These are phyloP conservation scores for Machimus atricapillus DNA, from an alignment of 2,888 invertebrate species.

Conservation along the genomic window DNA sequence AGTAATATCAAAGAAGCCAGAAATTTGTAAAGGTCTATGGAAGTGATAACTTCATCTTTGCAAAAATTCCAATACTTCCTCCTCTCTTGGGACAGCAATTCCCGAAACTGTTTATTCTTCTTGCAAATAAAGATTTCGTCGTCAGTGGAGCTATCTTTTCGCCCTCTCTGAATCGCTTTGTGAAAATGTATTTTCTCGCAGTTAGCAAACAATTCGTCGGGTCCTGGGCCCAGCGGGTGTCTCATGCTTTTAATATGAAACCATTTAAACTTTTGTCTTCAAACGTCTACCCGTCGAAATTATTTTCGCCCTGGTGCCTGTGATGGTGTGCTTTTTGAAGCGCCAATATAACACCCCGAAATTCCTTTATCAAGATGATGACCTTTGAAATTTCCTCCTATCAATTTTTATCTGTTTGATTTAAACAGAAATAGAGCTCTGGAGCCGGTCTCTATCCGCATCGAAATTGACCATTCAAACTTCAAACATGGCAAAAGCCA, in stretches of 20 bases:
- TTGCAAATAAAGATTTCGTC: neutral
- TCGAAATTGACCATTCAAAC: neutral
- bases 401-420: slow-evolving; percentile 7
- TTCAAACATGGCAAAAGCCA: slow-evolving; percentile 15
- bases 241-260: neutral
- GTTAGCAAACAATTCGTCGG: neutral
- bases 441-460: neutral
- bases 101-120: neutral
- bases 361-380: slow-evolving; percentile 1
- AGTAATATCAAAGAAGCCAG: neutral
- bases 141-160: neutral
- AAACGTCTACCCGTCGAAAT: neutral
- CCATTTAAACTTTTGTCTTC: neutral
- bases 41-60: neutral
- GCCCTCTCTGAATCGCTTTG: neutral
- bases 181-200: neutral
- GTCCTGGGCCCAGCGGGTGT: neutral
- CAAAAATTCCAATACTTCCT: neutral
- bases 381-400: neutral
- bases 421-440: neutral
- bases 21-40: neutral
- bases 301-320: neutral
- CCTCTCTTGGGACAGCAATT: neutral
- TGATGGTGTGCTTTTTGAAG: neutral
- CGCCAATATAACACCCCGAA: neutral